These are phyloP conservation scores for Elymnias hypermnestra DNA, from an alignment of 1,140 invertebrate species.

Conservation along the genomic window DNA sequence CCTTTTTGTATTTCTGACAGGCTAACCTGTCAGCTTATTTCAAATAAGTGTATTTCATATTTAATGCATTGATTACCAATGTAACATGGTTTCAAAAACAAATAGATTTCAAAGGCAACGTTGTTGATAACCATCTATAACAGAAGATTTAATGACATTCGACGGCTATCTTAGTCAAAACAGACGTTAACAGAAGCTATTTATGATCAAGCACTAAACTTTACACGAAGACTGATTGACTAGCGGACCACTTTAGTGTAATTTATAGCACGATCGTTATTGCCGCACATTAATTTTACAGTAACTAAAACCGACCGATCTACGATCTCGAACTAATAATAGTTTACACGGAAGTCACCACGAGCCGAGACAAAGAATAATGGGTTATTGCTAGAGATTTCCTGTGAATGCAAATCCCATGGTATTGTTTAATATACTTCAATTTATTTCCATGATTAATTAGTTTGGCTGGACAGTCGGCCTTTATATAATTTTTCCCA, in stretches of 20 bases:
- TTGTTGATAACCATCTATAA: no score
- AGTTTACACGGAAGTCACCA: constrained; percentile 15
- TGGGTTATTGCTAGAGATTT: background rate
- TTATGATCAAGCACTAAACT: constrained; percentile 8
- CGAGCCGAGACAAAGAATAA: constrained; percentile 6
- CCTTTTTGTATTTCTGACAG: no score
- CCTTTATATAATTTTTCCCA: no score
- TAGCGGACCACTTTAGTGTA: constrained; percentile 15
- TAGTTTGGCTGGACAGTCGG: no score
- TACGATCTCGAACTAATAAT: constrained; percentile 13
- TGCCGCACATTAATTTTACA: constrained; percentile 20
- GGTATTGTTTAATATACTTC: no score
- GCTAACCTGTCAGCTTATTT: no score
- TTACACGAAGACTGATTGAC: constrained; percentile 20
- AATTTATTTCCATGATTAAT: no score
- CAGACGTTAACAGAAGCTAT: constrained; percentile 5
- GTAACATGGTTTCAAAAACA: no score
- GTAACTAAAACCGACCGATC: constrained; percentile 17
- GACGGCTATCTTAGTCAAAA: background rate
- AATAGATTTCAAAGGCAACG: no score
- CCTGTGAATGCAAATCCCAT: background rate
- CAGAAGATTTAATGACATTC: background rate
- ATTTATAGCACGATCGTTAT: constrained; percentile 19
- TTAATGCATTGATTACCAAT: no score
- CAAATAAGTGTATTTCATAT: no score